A percentile compares a stretch with the other conserved stretches of the same genome.
phyloP scores from a whole-genome alignment of 2,113 vertebrate species.

The Oncorhynchus mykiss region DNA sequence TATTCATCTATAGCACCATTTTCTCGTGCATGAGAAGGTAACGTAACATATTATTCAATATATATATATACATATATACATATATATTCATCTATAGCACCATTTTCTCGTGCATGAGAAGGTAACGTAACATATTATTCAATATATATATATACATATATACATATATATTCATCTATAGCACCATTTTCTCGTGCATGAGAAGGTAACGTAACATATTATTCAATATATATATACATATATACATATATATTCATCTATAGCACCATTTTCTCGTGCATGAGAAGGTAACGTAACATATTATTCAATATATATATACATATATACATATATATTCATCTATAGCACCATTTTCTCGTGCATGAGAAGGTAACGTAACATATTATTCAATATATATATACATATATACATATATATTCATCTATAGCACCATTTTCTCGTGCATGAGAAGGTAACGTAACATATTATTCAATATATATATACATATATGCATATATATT shows the following conservation, averaged over 20 bases:
- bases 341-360: not conserved
- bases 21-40: slow-evolving; percentile 5
- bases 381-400: not conserved
- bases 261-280: not conserved
- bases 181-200: slow-evolving; percentile 1
- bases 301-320: not conserved
- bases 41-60: not conserved
- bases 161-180: not conserved
- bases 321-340: not conserved
- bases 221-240: not conserved
- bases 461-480: not conserved
- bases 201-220: not conserved
- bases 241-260: not conserved
- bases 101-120: slow-evolving; percentile 5
- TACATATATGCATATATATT: not conserved
- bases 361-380: slow-evolving; percentile 2
- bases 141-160: not conserved
- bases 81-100: not conserved
- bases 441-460: slow-evolving; percentile 6
- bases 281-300: slow-evolving; percentile 3
- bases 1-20: not conserved
- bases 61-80: not conserved
- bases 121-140: not conserved
- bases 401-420: not conserved
- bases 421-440: not conserved